Evolutionary conservation across 1,140 invertebrate genomes (phyloP).

Genomic region (Brachionus angularis): DNA sequence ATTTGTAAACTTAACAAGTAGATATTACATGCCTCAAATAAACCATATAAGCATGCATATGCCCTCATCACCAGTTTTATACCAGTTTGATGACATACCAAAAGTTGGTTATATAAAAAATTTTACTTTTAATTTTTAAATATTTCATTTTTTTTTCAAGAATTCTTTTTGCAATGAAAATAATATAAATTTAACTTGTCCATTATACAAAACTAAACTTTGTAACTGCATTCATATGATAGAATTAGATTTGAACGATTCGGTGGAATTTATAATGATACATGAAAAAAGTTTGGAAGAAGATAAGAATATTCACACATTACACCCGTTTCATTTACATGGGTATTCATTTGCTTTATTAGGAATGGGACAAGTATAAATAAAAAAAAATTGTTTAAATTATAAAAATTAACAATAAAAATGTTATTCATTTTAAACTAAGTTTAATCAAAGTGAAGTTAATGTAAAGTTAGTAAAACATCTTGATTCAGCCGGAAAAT

Average conservation of each 20-base stretch:
- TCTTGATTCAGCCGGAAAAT: conserved; percentile 49
- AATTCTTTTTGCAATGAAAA: neutral
- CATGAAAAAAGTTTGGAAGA: conserved; percentile 64
- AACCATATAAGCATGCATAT: no score
- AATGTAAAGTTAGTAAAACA: conserved; percentile 3
- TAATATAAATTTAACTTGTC: neutral
- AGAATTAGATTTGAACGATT: conserved; percentile 62
- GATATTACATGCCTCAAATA: no score
- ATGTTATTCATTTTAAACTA: no score
- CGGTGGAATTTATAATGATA: conserved; percentile 66
- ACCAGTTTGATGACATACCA: no score
- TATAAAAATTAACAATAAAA: neutral
- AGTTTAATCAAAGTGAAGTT: neutral
- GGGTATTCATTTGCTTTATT: conserved; percentile 70
- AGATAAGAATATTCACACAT: no score
- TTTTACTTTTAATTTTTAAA: neutral
- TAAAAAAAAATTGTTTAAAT: neutral
- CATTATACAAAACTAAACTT: conserved; percentile 44
- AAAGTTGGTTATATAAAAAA: no score
- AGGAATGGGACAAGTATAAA: conserved; percentile 57
- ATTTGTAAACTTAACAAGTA: no score
- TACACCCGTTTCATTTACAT: conserved; percentile 72
- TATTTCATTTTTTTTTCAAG: neutral
- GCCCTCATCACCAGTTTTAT: no score
- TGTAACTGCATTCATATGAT: conserved; percentile 68